These are phyloP conservation scores for Hylaea fasciaria DNA, from an alignment of 2,888 invertebrate species.

Conservation along the genomic window DNA sequence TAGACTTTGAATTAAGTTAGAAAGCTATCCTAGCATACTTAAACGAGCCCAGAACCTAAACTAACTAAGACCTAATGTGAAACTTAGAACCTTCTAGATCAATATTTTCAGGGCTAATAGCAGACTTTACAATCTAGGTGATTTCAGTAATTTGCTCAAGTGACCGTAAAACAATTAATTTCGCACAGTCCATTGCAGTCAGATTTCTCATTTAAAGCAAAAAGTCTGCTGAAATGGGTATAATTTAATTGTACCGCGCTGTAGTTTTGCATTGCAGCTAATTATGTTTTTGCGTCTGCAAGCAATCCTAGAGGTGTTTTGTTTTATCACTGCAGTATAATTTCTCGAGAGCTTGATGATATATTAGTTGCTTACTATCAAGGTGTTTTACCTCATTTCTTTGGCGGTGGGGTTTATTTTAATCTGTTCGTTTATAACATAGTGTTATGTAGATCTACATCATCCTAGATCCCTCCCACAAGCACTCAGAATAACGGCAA, in stretches of 20 bases:
- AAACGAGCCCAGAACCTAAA: too few species aligned
- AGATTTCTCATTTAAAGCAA: constrained; percentile 24
- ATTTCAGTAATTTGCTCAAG: constrained; percentile 17
- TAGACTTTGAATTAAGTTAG: too few species aligned
- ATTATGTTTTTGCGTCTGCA: constrained; percentile 20
- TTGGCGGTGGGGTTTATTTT: too few species aligned
- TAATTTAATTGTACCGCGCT: constrained; percentile 22
- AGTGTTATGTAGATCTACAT: too few species aligned
- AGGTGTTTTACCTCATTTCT: too few species aligned
- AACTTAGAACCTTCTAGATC: neutral
- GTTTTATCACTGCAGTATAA: constrained; percentile 3
- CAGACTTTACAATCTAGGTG: neutral
- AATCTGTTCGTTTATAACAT: too few species aligned
- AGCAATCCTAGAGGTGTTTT: constrained; percentile 9
- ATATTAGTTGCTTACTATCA: neutral
- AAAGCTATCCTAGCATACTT: too few species aligned
- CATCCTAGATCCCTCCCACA: too few species aligned
- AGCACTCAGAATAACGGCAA: too few species aligned
- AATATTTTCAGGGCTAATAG: neutral
- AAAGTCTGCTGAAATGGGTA: constrained; percentile 20
- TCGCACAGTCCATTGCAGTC: constrained; percentile 9
- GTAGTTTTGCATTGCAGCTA: constrained; percentile 21
- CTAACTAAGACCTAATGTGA: too few species aligned
- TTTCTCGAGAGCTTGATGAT: neutral
- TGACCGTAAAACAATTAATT: constrained; percentile 20